Evolutionary conservation across 2,888 invertebrate species (phyloP), one percentile per base, ranked within the genome.

Genomic region (Salticus scenicus): DNA sequence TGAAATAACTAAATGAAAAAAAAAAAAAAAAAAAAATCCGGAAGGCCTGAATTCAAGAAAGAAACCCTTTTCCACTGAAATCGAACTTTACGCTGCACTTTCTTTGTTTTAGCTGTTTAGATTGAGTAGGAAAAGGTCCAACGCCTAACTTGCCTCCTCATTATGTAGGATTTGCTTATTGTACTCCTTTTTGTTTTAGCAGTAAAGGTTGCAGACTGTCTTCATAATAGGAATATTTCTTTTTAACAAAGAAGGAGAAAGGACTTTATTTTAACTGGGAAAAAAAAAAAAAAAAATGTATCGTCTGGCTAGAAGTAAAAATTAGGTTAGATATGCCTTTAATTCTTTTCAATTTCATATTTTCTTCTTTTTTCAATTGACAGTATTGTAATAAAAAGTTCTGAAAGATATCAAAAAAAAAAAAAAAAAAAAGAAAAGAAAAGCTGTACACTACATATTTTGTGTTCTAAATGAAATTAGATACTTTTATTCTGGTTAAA

Each of bases 141-240:
- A 30, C 31, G 66, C 30, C 66, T 31, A 12, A n/a, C 30, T 31
- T 30, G 12, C 31, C 17, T 28, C 1, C 30, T 66, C 66, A 66
- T 66, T 66, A 66, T 17, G 30, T 12, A 20, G 66, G 66, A 66
- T 66, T 66, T 31, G 20, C 31, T 66, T 66, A 66, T 66, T 66
- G 66, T 66, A n/a, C 17, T 31, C 66, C 2, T 66, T 66, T 66
- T 31, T 57, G 57, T 7, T 30, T 20, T 51, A 17, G 30, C 31
- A 30, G 2, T 1, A 66, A 66, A 66, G 66, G 66, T 66, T 31
- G 17, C 66, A 30, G n/a, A 63, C 63, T 30, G 30, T 66, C 30
- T 66, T 66, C 31, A 28, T 63, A 63, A 63, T 28, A 63, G 8
- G n/a, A n/a, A 7, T 27, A 63, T 28, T 63, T 63, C 63, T 28